A percentile compares a stretch with the other conserved stretches of the same genome.
Conservation (phyloP, 37 sponge, comb jelly and placozoan genomes). For the Lycopodina hypogea region DNA sequence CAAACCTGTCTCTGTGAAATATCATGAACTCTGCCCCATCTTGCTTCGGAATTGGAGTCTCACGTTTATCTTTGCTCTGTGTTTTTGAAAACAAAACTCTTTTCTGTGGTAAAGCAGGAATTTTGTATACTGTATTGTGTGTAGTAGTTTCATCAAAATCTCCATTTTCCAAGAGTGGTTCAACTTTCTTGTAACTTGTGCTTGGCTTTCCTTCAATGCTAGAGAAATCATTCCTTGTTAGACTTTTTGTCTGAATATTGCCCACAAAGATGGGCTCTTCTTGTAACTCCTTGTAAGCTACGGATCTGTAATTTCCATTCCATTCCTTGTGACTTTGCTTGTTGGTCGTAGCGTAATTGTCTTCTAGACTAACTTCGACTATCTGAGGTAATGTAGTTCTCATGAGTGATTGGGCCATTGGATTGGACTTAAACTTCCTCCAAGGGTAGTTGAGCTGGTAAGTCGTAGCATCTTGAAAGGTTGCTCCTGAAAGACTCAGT, state of each 20-base stretch:
- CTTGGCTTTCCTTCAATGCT: background rate
- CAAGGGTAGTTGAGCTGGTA: background rate
- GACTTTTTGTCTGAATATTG: conserved; percentile 4
- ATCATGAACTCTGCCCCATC: background rate
- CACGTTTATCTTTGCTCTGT: background rate
- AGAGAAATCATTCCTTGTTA: background rate
- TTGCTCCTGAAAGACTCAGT: background rate
- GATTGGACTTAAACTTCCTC: background rate
- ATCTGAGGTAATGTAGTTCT: background rate
- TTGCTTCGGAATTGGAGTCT: background rate
- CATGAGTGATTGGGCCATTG: conserved; percentile 1
- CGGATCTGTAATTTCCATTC: background rate
- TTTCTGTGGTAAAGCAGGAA: background rate
- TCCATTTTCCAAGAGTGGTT: background rate
- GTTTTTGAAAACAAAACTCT: background rate
- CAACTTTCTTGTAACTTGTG: background rate
- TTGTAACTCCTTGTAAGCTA: background rate
- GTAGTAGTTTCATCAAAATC: background rate
- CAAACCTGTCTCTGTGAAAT: background rate
- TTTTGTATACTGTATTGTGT: background rate
- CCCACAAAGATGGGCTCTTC: conserved; percentile 4
- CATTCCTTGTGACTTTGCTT: background rate
- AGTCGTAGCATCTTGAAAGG: conserved; percentile 1
- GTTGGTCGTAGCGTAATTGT: conserved; percentile 8
- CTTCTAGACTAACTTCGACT: background rate